These are phyloP conservation scores for Argyra leucocephala DNA, from an alignment of 2,888 invertebrate genomes.

Conservation along the genomic window DNA sequence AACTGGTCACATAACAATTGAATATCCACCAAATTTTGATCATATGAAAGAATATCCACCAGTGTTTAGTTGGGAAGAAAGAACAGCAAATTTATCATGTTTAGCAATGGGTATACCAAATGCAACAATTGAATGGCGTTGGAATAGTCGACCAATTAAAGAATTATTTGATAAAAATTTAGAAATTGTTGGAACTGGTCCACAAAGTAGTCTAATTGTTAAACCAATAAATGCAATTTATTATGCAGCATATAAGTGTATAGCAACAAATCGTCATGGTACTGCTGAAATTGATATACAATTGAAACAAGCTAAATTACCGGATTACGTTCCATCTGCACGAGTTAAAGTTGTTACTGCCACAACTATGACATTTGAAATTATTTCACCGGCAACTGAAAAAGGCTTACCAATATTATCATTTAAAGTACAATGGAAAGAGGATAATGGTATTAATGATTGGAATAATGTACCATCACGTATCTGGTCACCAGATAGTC, in stretches of 20 bases:
- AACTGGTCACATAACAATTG: conserved; percentile 73
- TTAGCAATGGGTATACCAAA: conserved; percentile 83
- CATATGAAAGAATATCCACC: conserved; percentile 60
- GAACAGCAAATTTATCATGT: conserved; percentile 75
- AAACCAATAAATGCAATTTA: conserved; percentile 55
- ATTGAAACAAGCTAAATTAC: conserved; percentile 63
- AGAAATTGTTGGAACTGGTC: conserved; percentile 56
- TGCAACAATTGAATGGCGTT: conserved; percentile 81
- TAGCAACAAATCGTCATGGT: conserved; percentile 70
- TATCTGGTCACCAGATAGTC: conserved; percentile 70
- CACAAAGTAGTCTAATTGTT: conserved; percentile 61
- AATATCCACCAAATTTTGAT: conserved; percentile 73
- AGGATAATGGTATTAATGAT: conserved; percentile 48
- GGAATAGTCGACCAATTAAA: conserved; percentile 48
- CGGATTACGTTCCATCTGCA: conserved; percentile 55
- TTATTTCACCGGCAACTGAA: conserved; percentile 63
- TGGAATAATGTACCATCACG: conserved; percentile 63
- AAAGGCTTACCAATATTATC: conserved; percentile 67
- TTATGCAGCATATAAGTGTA: conserved; percentile 70
- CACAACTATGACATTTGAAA: conserved; percentile 71
- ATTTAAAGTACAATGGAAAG: conserved; percentile 66
- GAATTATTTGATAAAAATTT: conserved; percentile 49
- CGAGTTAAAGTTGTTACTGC: conserved; percentile 65
- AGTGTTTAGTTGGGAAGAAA: conserved; percentile 73
- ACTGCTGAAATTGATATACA: conserved; percentile 57